These are phyloP conservation scores for Drosophila subpulchrella DNA, from an alignment of 1,140 invertebrate species.

Conservation along the genomic window DNA sequence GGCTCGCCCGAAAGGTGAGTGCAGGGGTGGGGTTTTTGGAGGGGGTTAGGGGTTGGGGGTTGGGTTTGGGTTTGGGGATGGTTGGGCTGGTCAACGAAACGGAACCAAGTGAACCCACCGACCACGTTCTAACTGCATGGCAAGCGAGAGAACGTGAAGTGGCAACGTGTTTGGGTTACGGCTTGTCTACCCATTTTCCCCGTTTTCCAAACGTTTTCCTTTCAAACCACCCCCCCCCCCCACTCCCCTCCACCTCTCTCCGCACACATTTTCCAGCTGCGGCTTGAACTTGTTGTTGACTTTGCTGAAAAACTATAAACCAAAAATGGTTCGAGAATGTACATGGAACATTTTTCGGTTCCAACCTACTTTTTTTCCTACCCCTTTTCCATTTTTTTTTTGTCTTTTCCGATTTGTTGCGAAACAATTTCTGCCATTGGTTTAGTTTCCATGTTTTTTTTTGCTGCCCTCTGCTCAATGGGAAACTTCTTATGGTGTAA, in stretches of 20 bases:
- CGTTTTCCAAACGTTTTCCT: conserved; percentile 23
- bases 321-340: conserved; percentile 53
- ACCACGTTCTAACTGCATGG: conserved; percentile 44
- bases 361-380: conserved; percentile 19
- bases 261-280: conserved; percentile 49
- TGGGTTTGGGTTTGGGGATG: neutral
- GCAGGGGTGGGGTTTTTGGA: neutral
- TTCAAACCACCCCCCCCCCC: neutral
- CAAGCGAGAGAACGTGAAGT: conserved; percentile 44
- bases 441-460: conserved; percentile 19
- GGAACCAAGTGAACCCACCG: conserved; percentile 54
- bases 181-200: conserved; percentile 32
- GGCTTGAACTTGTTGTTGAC: conserved; percentile 59
- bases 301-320: conserved; percentile 57
- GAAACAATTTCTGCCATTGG: conserved; percentile 57
- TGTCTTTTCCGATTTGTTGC: conserved; percentile 67
- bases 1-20: conserved; percentile 34
- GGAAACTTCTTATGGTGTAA: conserved; percentile 61
- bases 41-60: neutral
- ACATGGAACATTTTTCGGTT: conserved; percentile 52
- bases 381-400: conserved; percentile 2
- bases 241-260: neutral
- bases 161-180: conserved; percentile 52
- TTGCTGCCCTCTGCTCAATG: conserved; percentile 9
- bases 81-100: conserved; percentile 40